Evolutionary conservation across 2,113 vertebrate species (phyloP).

Genomic region (Callopanchax toddi): DNA sequence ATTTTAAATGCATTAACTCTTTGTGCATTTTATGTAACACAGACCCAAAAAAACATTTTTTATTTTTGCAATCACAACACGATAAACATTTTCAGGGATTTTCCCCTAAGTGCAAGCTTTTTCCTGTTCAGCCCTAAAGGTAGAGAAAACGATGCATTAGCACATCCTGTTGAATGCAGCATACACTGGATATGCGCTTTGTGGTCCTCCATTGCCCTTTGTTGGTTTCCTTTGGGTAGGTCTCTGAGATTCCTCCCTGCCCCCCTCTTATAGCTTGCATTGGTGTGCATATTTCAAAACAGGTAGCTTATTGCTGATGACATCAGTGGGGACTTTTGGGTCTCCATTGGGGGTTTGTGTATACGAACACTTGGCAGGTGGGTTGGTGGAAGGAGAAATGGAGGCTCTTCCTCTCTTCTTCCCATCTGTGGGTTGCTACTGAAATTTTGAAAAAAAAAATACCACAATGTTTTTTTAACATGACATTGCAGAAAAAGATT

Average conservation of each 20-base stretch:
- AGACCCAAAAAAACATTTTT: background rate
- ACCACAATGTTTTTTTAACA: constrained; percentile 16
- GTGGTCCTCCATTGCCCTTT: constrained; percentile 73
- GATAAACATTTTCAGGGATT: constrained; percentile 66
- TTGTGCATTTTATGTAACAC: constrained; percentile 5
- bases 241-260: constrained; percentile 44
- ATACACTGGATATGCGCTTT: constrained; percentile 66
- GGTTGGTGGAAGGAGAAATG: constrained; percentile 45
- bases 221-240: constrained; percentile 69
- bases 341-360: constrained; percentile 53
- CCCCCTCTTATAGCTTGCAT: constrained; percentile 19
- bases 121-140: constrained; percentile 69
- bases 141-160: constrained; percentile 58
- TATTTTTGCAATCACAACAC: constrained; percentile 35
- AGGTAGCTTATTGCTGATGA: constrained; percentile 50
- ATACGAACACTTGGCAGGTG: constrained; percentile 60
- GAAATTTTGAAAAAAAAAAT: constrained; percentile 24
- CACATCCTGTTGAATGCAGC: constrained; percentile 71
- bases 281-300: constrained; percentile 35
- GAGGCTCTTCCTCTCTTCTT: constrained; percentile 37
- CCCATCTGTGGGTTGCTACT: constrained; percentile 31
- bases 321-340: constrained; percentile 53
- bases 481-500: background rate
- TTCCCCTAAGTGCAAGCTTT: constrained; percentile 63
- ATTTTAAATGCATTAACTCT: background rate